Conservation (phyloP, 2,113 vertebrate species). For the Panthera tigris region DNA sequence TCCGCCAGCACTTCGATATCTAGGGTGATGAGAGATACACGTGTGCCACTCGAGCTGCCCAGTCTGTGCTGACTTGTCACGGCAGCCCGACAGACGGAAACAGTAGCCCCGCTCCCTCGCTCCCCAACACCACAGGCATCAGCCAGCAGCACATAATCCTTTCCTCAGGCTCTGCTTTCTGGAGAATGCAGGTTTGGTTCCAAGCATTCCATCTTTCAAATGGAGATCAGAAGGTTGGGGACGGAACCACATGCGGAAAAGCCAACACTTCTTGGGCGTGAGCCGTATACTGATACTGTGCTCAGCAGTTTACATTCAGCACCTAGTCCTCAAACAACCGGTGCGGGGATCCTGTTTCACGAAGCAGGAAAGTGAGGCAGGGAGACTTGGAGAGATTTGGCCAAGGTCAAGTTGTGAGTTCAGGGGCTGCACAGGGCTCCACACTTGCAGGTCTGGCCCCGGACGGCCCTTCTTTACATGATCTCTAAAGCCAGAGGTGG, state of each 20-base stretch:
- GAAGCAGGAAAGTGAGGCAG: not conserved
- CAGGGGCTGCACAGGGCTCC: not conserved
- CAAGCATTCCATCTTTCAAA: not conserved
- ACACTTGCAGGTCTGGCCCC: too few species aligned
- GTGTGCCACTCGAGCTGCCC: not conserved
- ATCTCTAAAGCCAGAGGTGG: not conserved
- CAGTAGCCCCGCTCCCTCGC: too few species aligned
- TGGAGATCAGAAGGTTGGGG: not conserved
- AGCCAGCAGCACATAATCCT: fast-evolving
- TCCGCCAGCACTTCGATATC: not conserved
- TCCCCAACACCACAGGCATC: fast-evolving
- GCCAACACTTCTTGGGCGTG: not conserved
- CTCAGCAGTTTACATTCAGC: fast-evolving
- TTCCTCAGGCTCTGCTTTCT: not conserved
- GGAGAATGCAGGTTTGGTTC: too few species aligned
- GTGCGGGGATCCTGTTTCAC: too few species aligned
- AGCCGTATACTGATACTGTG: fast-evolving
- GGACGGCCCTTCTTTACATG: fast-evolving
- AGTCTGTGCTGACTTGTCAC: fast-evolving
- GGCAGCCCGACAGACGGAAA: too few species aligned
- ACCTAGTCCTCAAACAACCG: not conserved
- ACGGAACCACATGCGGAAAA: not conserved
- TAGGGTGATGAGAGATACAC: too few species aligned
- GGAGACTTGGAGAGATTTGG: not conserved
- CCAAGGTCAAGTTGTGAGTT: not conserved